phyloP scores from a whole-genome alignment of 2,888 invertebrate genomes.

The Zelleria hepariella region DNA sequence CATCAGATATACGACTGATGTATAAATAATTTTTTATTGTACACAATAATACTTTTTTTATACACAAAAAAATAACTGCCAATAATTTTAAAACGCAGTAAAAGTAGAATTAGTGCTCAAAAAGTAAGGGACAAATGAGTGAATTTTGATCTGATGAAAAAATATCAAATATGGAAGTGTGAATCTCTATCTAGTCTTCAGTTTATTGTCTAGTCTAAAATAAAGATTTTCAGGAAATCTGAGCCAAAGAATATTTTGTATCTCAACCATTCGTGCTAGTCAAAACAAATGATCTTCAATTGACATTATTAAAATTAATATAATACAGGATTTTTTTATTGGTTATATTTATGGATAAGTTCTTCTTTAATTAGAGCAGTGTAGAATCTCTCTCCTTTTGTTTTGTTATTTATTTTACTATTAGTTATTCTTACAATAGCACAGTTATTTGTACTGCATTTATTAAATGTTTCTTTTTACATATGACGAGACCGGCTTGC shows the following conservation, averaged over 20 bases:
- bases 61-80: not conserved
- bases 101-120: slow-evolving; percentile 23
- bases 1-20: slow-evolving; percentile 54
- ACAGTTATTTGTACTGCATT: not conserved
- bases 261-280: slow-evolving; percentile 53
- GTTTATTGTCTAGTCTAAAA: slow-evolving; percentile 16
- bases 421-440: not conserved
- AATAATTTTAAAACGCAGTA: slow-evolving; percentile 2
- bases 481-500: slow-evolving; percentile 3
- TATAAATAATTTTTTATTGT: not conserved
- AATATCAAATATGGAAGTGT: slow-evolving; percentile 28
- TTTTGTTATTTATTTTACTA: not conserved
- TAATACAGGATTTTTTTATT: slow-evolving; percentile 16
- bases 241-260: slow-evolving; percentile 35
- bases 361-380: slow-evolving; percentile 5
- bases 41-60: not conserved
- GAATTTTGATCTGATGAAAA: slow-evolving; percentile 10
- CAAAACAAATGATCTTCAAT: slow-evolving; percentile 22
- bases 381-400: not conserved
- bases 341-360: slow-evolving; percentile 9
- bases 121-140: slow-evolving; percentile 5
- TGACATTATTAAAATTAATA: not conserved
- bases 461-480: not conserved
- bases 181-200: slow-evolving; percentile 15
- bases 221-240: not conserved